Evolutionary conservation across 2,888 invertebrate species (phyloP).

Genomic region (Synanthedon vespiformis): DNA sequence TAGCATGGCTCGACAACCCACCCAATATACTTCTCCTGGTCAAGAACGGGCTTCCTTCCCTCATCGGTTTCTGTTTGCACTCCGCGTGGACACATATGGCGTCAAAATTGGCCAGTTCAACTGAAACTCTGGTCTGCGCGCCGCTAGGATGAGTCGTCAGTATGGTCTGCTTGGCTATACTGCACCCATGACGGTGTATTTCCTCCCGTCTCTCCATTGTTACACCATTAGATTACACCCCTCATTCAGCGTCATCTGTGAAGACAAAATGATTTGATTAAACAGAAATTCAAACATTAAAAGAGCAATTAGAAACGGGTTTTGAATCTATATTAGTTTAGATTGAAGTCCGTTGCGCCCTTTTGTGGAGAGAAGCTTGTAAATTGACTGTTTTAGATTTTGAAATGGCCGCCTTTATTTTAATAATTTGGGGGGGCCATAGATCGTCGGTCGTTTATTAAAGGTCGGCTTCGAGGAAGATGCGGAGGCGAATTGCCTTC

Average conservation of each 20-base stretch:
- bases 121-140: constrained; percentile 55
- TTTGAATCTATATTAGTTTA: constrained; percentile 28
- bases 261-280: constrained; percentile 15
- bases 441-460: constrained; percentile 33
- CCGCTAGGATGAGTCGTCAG: constrained; percentile 60
- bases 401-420: constrained; percentile 33
- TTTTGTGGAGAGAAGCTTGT: constrained; percentile 17
- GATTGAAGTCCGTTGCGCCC: constrained; percentile 10
- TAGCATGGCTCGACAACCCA: constrained; percentile 54
- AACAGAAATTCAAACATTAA: constrained; percentile 18
- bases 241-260: constrained; percentile 13
- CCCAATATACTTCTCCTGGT: constrained; percentile 38
- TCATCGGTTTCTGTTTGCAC: constrained; percentile 41
- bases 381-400: constrained; percentile 43
- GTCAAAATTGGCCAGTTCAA: constrained; percentile 60
- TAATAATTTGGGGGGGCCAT: constrained; percentile 34
- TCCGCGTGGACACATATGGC: constrained; percentile 47
- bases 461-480: neutral
- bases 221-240: constrained; percentile 19
- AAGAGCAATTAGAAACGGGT: constrained; percentile 28
- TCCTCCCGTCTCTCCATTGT: constrained; percentile 56
- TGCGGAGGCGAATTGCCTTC: constrained; percentile 18
- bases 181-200: constrained; percentile 55
- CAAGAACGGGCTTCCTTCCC: constrained; percentile 50
- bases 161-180: constrained; percentile 61